Evolutionary conservation across 1,140 invertebrate species (phyloP).

Genomic region (Oryctes rhinoceros): DNA sequence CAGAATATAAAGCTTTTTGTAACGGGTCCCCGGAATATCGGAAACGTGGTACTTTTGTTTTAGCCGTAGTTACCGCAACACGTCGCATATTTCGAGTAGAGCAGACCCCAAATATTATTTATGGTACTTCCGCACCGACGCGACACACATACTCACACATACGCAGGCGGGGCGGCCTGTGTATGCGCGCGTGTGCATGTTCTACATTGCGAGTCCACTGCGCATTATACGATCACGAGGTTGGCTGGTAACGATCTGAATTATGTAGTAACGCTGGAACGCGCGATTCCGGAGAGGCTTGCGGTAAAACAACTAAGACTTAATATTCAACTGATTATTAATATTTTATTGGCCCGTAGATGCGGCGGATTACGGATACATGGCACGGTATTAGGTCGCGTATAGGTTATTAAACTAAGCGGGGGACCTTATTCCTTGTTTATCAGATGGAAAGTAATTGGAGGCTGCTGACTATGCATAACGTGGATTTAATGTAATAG

Average conservation of each 20-base stretch:
- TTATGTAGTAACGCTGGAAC: conserved; percentile 13
- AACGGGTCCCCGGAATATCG: conserved; percentile 11
- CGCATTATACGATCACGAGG: conserved; percentile 1
- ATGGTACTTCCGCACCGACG: conserved; percentile 24
- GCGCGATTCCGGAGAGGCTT: background rate
- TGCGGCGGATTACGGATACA: background rate
- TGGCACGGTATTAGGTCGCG: background rate
- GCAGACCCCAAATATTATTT: conserved; percentile 34
- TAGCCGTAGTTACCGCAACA: conserved; percentile 10
- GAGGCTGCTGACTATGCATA: too few relatives aligned
- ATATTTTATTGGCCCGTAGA: conserved; percentile 29
- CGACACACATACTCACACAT: background rate
- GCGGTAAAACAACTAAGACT: conserved; percentile 13
- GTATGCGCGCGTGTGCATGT: background rate
- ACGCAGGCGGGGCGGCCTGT: background rate
- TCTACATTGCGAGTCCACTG: background rate
- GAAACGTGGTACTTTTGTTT: conserved; percentile 37
- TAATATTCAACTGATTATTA: conserved; percentile 29
- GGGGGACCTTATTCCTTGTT: background rate
- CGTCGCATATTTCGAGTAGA: conserved; percentile 28
- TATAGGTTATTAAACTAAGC: background rate
- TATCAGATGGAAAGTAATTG: too few relatives aligned
- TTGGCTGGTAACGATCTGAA: conserved; percentile 34
- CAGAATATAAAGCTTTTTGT: background rate
- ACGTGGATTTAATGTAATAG: too few relatives aligned